Base-by-base conservation (phyloP, 2,113 vertebrate genomes). In the Hippocampus zosterae region DNA sequence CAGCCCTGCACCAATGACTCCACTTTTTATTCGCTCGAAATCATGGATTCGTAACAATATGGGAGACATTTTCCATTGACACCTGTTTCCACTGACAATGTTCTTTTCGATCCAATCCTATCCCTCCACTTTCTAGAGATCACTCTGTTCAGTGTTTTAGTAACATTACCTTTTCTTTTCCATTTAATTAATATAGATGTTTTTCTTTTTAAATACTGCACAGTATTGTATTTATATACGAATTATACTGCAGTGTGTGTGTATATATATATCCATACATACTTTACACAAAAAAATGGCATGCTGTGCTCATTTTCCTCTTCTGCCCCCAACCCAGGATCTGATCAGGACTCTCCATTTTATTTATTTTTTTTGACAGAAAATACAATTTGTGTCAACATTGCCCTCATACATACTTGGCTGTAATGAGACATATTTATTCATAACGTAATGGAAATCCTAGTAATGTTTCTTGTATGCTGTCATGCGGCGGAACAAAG, bases 11-110 rank as follows among this genome's bases (percentile, higher is more conserved):
- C 23, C 5, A 29, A 27, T 59, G 42, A 44, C 13, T 44, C 5
- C 6, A 37, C 33, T 37, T 56, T 23, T 5, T 25, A 57, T 27
- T 9, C 55, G 15, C 55, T 9, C 12, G 25, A 57, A 50, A 3
- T 11, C 55, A 13, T 57, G 1, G 25, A 57, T 27, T 4, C 11
- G 15, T 41, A 76, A 68, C 77, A 70, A 73, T 85, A 66, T 81
- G 71, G 78, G 75, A 41, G 68, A 65, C 29, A 50, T 73, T 76
- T 85, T 80, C 83, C 73, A 52, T 83, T 72, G 81, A 74, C 73
- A 81, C 65, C 75, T 69, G 78, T 81, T 67, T 78, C 74, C 64
- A 37, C 33, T 75, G 72, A 68, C 59, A 1, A 40, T 55, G 52
- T 65, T 79, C 68, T 72, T 74, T 67, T 74, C 72, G 68, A 44